Conservation (phyloP, 2,888 invertebrate species). For the Leucania comma region DNA sequence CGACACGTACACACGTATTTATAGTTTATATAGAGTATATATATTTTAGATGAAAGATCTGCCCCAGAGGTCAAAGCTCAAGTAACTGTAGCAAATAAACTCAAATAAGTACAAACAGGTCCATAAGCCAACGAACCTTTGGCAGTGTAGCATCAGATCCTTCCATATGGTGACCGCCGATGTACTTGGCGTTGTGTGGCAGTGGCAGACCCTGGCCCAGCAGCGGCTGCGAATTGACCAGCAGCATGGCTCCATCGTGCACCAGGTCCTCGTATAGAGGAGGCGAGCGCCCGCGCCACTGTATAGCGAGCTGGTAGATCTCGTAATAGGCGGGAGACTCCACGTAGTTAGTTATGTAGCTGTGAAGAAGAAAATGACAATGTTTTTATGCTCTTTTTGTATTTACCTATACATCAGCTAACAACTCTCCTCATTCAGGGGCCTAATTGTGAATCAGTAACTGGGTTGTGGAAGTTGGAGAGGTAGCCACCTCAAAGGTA, state of each 20-base stretch:
- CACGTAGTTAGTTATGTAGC: conserved; percentile 71
- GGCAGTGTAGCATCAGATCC: conserved; percentile 63
- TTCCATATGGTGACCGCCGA: conserved; percentile 78
- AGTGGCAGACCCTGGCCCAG: conserved; percentile 73
- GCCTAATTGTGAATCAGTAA: too few species aligned
- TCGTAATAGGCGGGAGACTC: conserved; percentile 73
- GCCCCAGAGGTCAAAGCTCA: background rate
- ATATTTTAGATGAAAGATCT: too few species aligned
- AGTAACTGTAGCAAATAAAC: background rate
- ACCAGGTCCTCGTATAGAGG: conserved; percentile 72
- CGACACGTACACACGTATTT: background rate
- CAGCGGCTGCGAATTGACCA: conserved; percentile 76
- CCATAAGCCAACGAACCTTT: conserved; percentile 62
- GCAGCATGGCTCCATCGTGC: conserved; percentile 73
- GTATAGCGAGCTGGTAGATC: conserved; percentile 68
- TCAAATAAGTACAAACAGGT: background rate
- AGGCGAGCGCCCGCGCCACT: conserved; percentile 67
- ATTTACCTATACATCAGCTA: too few species aligned
- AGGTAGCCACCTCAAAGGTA: too few species aligned
- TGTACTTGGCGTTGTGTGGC: conserved; percentile 73
- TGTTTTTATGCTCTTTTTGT: too few species aligned
- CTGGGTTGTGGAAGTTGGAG: too few species aligned
- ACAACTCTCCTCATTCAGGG: too few species aligned
- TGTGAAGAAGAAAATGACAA: conserved; percentile 38
- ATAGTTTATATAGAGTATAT: background rate